Base-by-base conservation (phyloP, 2,113 vertebrate species). In the Sterna hirundo region DNA sequence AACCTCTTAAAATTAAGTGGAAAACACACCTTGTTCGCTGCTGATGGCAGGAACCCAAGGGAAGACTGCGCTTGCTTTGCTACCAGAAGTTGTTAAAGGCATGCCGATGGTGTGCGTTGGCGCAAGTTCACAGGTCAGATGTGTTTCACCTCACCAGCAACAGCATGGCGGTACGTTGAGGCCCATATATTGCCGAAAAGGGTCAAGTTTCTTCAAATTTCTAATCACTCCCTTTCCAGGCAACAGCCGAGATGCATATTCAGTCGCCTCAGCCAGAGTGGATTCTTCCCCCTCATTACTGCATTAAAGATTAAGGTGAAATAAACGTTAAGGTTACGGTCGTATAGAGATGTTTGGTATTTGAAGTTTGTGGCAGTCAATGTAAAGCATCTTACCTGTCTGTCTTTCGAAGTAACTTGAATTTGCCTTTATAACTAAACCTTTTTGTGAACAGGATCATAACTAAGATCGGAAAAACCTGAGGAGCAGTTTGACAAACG, bases 151-250 rank as follows among this genome's bases (percentile, higher is more conserved):
- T 51, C 22, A 16, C 26, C 26, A 44, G 47, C 60, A 55, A 42
- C 54, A 61, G 25, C 14, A 4, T 3, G 10, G 55, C 15, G 23
- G 49, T 16, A 34, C 5, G 11, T 57, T 21, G 42, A 57, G 15
- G 42, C 15, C 57, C 16, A 25, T 9, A 1, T 27, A 15, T 52
- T 44, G 32, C 36, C 42, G 14, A 40, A 76, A 65, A 57, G 36
- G 13, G 32, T 29, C 17, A 44, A n/a, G 36, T 57, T 57, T 44
- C 47, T 44, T 44, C 5, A 23, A 4, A 38, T 76, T 51, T 15
- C 62, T 7, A 1, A 0, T 18, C 6, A 0, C 3, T 62, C 13
- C 18, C 6, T 83, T 38, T 15, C 32, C 2, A 18, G n/a, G 40
- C 25, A 27, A 3, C 7, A 38, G 26, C 40, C 4, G 42, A 64